Evolutionary conservation across 2,888 invertebrate genomes (phyloP).

Genomic region (Thumatha senex): DNA sequence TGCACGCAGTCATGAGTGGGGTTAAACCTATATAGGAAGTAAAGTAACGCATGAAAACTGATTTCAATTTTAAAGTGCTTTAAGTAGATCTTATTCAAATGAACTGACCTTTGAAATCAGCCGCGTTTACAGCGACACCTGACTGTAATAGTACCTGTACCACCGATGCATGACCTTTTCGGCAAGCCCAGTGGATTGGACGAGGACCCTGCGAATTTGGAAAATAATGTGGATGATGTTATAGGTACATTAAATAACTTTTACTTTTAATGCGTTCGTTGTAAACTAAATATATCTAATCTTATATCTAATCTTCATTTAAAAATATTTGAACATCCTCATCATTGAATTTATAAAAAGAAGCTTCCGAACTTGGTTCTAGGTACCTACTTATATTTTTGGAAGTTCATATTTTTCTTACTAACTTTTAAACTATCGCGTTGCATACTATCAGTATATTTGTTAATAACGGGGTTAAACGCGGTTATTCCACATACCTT

Average conservation of each 20-base stretch:
- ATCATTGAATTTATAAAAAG: too few species aligned
- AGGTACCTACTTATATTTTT: too few species aligned
- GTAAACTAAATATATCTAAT: too few species aligned
- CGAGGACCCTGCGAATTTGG: conserved; percentile 85
- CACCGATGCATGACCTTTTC: conserved; percentile 95
- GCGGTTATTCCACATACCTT: too few species aligned
- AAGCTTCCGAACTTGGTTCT: too few species aligned
- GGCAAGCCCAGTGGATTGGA: conserved; percentile 97
- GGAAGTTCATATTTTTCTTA: too few species aligned
- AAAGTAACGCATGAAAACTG: not conserved
- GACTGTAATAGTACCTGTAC: conserved; percentile 91
- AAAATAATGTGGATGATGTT: conserved; percentile 13
- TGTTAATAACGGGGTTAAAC: too few species aligned
- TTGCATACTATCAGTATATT: too few species aligned
- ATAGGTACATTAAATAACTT: conserved; percentile 1
- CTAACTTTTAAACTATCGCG: too few species aligned
- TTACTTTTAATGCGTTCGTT: not conserved
- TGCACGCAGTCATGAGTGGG: conserved; percentile 95
- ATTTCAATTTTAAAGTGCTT: too few species aligned
- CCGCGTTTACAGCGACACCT: conserved; percentile 94
- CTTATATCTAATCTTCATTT: too few species aligned
- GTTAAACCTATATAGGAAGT: conserved; percentile 84
- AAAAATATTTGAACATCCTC: too few species aligned
- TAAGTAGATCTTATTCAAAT: not conserved
- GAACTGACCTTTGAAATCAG: conserved; percentile 90